Evolutionary conservation across 2,888 invertebrate species (phyloP), one percentile per base, ranked within the genome.

Genomic region (Amphipoea oculea): DNA sequence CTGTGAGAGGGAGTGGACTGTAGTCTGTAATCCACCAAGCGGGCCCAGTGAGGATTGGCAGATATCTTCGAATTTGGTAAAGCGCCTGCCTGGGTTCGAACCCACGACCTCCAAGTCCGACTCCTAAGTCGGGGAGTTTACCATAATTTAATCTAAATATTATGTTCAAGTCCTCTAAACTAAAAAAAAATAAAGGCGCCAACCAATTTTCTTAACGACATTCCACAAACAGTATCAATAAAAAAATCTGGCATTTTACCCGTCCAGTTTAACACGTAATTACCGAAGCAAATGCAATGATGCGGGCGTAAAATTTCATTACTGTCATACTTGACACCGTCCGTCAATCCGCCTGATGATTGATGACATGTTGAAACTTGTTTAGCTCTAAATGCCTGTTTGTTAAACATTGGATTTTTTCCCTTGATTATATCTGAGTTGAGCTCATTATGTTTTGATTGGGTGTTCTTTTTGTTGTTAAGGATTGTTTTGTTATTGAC

Each of bases 271-370:
- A 90, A 89, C 85, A 88, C 83, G 81, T 90, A 92, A 92, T 91
- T 88, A 91, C 84, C 89, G 93, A 89, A 88, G 89, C 92, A 88
- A 92, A 93, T 91, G 91, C 89, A 90, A 65, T 85, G 91, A 95
- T 95, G 95, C 95, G 95, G 95, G 95, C 92, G 93, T 95, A 91
- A 95, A 94, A 95, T 94, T 95, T 95, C 93, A 95, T 95, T 95
- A 95, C 91, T 92, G 94, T 94, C 94, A 92, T 90, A 91, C 91
- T 91, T 92, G 91, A 91, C 92, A 92, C 92, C 91, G 92, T 91
- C 91, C 92, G 94, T 96, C 95, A 94, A 95, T 95, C 94, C 90
- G 89, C 83, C 83, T 54, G 79, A 90, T 92, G 95, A 95, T 95
- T 93, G 95, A 96, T 95, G 94, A 93, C 88, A 88, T 86, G 89